Base-by-base conservation (phyloP, 2,797 vertebrate genomes). In the Spinus pinus region DNA sequence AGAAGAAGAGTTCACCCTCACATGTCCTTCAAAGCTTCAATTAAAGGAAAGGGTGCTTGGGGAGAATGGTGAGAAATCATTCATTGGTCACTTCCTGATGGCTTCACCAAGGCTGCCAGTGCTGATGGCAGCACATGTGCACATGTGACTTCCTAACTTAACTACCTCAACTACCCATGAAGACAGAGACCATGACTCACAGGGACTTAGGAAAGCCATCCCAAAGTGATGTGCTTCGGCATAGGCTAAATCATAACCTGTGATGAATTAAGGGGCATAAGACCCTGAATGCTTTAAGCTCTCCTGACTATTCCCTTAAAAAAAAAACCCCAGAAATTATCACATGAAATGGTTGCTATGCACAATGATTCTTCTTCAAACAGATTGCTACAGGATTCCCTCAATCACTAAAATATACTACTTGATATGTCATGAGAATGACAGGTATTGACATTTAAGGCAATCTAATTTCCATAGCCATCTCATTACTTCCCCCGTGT, bases 341-440 rank as follows among this genome's bases (percentile, higher is more conserved):
- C 46, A 2, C 18, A 20, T 39, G 25, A 94, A 88, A 69, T 71
- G 77, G 83, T 92, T 5, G 7, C 67, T 64, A 91, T 87, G 91
- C 94, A 97, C 90, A 90, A 96, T 54, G 19, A 96, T 89, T 91
- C 82, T 27, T 86, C 35, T 58, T 78, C 88, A 58, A 84, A 78
- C 80, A 81, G 10, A 93, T 64, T 49, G 54, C 88, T 83, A 79
- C 70, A 91, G 91, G 81, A 47, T 60, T 92, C 74, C 74, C 62
- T 62, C 24, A 57, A 66, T 71, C 19, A 62, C 67, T 94, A 61
- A 73, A 92, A 89, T 13, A 72, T 2, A 50, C 94, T 83, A 79
- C 86, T 57, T 73, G 73, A 57, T 15, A 62, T 25, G 72, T 69
- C 67, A 39, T 1, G 1, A 81, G 69, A 54, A 74, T 2, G 23